Evolutionary conservation across 2,797 vertebrate species (phyloP).

Genomic region (Spinus olivaceus): DNA sequence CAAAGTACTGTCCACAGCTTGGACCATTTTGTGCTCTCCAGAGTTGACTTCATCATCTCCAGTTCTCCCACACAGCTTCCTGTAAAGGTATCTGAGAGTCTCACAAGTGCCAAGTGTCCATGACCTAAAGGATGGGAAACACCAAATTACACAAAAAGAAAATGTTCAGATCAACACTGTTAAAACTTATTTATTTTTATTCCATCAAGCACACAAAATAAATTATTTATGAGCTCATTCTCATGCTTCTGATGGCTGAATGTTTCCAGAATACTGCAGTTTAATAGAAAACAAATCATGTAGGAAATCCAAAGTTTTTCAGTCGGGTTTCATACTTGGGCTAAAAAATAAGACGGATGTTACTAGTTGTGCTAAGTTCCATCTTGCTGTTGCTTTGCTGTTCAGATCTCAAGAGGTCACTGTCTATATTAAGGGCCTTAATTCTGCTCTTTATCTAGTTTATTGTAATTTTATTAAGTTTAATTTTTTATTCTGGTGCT

Average conservation of each 20-base stretch:
- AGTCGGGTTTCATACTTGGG: neutral
- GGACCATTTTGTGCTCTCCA: neutral
- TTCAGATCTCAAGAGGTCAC: neutral
- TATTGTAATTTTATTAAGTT: neutral
- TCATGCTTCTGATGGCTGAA: neutral
- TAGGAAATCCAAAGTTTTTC: neutral
- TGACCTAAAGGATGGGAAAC: neutral
- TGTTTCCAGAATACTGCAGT: neutral
- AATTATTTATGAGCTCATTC: neutral
- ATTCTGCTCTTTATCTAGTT: neutral
- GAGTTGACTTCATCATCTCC: neutral
- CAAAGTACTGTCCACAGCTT: neutral
- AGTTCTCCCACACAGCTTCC: neutral
- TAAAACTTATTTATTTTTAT: neutral
- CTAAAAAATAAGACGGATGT: neutral
- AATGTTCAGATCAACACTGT: neutral
- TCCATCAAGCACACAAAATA: neutral
- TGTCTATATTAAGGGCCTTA: neutral
- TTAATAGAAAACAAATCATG: neutral
- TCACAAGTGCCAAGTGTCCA: neutral
- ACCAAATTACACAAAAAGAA: neutral
- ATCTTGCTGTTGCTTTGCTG: neutral
- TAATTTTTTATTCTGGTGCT: neutral
- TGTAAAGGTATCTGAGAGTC: neutral
- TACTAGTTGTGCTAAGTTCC: neutral